phyloP scores from a whole-genome alignment of 2,113 vertebrate genomes.

The Numida meleagris region DNA sequence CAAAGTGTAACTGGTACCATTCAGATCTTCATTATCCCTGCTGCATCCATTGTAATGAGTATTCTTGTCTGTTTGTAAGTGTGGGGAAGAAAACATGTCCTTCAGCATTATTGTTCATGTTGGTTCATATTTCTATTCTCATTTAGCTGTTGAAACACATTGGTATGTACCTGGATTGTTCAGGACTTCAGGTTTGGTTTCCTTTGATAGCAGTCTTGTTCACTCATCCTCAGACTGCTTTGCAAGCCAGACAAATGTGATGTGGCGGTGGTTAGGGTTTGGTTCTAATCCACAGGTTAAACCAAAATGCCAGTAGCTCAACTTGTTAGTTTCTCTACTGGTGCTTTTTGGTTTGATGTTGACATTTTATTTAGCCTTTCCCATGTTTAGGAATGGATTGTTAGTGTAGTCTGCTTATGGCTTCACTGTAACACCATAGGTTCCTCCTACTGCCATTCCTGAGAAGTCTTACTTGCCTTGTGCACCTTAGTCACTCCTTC shows the following conservation, averaged over 20 bases:
- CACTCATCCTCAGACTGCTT: neutral
- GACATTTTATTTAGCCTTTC: neutral
- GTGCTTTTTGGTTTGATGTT: neutral
- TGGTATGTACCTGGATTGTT: neutral
- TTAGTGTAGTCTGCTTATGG: neutral
- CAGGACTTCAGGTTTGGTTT: neutral
- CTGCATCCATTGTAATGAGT: neutral
- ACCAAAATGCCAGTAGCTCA: neutral
- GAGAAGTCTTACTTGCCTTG: neutral
- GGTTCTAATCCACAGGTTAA: neutral
- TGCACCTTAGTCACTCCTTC: neutral
- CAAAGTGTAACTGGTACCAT: neutral
- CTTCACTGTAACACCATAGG: neutral
- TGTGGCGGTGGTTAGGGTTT: fast-evolving
- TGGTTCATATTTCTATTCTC: neutral
- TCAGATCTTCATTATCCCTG: neutral
- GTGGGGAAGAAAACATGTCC: fast-evolving
- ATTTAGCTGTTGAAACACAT: neutral
- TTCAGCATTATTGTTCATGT: neutral
- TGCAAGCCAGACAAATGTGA: neutral
- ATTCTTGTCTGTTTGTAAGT: neutral
- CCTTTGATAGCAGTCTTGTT: neutral
- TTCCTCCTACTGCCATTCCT: neutral
- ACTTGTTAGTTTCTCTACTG: neutral
- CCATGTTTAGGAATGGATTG: neutral